phyloP scores from a whole-genome alignment of 2,888 invertebrate species.

The Phyllotreta striolata region DNA sequence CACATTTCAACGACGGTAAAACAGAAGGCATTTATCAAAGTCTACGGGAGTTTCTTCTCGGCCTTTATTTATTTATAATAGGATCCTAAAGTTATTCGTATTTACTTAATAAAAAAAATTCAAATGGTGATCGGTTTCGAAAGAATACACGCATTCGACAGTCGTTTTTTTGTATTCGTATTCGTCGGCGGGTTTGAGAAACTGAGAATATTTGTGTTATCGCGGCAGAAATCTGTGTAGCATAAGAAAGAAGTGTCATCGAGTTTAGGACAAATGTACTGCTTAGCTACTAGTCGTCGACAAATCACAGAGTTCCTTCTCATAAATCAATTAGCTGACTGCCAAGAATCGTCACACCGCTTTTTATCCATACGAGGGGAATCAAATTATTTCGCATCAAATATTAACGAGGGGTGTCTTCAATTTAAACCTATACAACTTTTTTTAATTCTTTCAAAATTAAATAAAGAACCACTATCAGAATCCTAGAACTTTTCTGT shows the following conservation, averaged over 20 bases:
- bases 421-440: not conserved
- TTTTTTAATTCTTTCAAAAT: not conserved
- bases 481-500: too few relatives aligned
- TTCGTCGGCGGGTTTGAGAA: constrained; percentile 34
- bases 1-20: too few relatives aligned
- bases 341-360: constrained; percentile 34
- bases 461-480: too few relatives aligned
- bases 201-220: constrained; percentile 43
- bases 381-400: not conserved
- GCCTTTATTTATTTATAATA: constrained; percentile 5
- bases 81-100: constrained; percentile 26
- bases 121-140: constrained; percentile 40
- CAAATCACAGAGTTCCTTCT: constrained; percentile 60
- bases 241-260: constrained; percentile 44
- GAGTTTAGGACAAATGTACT: constrained; percentile 47
- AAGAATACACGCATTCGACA: constrained; percentile 39
- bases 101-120: constrained; percentile 34
- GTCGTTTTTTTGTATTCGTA: constrained; percentile 34
- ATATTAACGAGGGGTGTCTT: too few relatives aligned
- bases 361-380: constrained; percentile 30
- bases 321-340: constrained; percentile 58
- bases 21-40: not conserved
- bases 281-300: constrained; percentile 51
- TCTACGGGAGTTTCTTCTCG: constrained; percentile 6
- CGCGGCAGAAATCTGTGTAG: constrained; percentile 42